Conservation (phyloP, 2,888 invertebrate genomes). For the Aphidoletes aphidimyza region DNA sequence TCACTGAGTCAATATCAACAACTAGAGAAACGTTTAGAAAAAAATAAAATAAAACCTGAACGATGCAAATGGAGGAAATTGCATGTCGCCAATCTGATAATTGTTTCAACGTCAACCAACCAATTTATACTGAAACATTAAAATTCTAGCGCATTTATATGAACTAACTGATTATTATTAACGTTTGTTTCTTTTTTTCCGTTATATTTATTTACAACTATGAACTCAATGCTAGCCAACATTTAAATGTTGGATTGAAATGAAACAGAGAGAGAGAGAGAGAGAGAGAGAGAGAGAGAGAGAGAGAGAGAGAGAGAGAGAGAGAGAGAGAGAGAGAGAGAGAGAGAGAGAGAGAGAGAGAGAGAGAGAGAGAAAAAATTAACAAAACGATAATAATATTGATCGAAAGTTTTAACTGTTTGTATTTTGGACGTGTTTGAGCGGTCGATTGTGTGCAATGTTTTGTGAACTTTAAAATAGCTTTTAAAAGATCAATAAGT, state of each 20-base stretch:
- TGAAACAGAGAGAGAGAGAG: background rate
- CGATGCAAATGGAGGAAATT: background rate
- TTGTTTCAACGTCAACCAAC: background rate
- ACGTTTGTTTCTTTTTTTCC: background rate
- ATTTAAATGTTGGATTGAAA: background rate
- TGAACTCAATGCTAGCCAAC: background rate
- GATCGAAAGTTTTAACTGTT: background rate
- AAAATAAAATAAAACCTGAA: background rate
- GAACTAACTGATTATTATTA: background rate
- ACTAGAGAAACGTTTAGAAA: background rate
- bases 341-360: background rate
- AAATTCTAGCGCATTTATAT: conserved; percentile 16
- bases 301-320: background rate
- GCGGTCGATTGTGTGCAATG: background rate
- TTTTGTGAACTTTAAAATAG: background rate
- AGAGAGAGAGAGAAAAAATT: no score
- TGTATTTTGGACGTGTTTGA: no score
- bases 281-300: background rate
- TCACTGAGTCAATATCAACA: background rate
- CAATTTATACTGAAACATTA: no score
- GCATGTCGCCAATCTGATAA: conserved; percentile 13
- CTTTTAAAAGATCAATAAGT: conserved; percentile 7
- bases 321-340: background rate
- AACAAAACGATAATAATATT: background rate
- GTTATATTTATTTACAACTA: background rate